Evolutionary conservation across 2,113 vertebrate species (phyloP), one percentile per base, ranked within the genome.

Genomic region (Pseudorhombus dupliciocellatus): DNA sequence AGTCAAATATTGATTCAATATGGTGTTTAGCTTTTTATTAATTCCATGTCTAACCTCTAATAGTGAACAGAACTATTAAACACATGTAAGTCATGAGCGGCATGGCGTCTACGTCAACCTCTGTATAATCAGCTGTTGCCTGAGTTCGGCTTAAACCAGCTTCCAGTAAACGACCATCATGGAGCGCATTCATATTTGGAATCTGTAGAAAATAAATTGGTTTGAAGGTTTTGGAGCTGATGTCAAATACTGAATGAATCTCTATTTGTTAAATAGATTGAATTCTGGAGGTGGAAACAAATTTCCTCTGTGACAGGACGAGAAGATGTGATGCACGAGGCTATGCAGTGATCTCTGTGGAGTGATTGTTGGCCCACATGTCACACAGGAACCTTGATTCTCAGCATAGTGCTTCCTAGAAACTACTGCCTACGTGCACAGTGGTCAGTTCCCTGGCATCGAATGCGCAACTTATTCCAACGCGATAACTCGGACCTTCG

Each of bases 371-470:
- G 60, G 79, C 62, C 61, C 26, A 30, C 58, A 50, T 10, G 28
- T 64, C 63, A 71, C 56, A 68, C 69, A 68, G 65, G 58, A 87
- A 73, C 63, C 44, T 70, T 80, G 54, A 70, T 80, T 59, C 69
- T 64, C 71, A 56, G 48, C 7, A 9, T 34, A 28, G 10, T 25
- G 21, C 60, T 90, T 86, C 66, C 51, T 34, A 70, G 71, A 83
- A 77, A 18, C 16, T 0, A 37, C 12, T 63, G 72, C 50, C 55
- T 69, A 46, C 62, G 22, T 73, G 67, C 40, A 10, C 16, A 46
- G n/a, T 21, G 20, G 34, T 53, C 10, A 68, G n/a, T 56, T 56
- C 26, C 68, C 46, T 22, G 10, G 63, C 37, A 51, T 68, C 40
- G 61, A 55, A 60, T 28, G 22, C 26, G 52, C 1, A 14, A 25